Evolutionary conservation across 2,888 invertebrate species (phyloP).

Genomic region (Lasioglossum marginatum): DNA sequence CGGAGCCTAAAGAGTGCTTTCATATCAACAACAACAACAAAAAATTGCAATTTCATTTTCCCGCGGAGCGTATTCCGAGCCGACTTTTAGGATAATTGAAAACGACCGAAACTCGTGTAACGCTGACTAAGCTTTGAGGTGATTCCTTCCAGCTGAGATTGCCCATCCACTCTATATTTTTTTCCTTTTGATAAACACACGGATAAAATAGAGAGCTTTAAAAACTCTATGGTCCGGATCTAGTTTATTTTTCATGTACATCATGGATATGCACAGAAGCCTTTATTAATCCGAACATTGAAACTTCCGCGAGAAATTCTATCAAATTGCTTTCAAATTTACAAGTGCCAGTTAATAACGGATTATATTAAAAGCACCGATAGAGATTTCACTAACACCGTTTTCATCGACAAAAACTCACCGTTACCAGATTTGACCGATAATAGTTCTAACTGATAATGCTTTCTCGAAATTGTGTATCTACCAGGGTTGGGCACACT

Average conservation of each 20-base stretch:
- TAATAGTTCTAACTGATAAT: neutral
- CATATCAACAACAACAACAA: conserved; percentile 27
- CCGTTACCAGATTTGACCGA: neutral
- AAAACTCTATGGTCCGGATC: neutral
- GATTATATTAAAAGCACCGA: neutral
- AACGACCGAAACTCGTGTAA: conserved; percentile 52
- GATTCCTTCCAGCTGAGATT: conserved; percentile 50
- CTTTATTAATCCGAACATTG: neutral
- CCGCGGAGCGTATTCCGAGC: conserved; percentile 25
- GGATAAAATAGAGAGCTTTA: neutral
- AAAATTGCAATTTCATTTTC: conserved; percentile 54
- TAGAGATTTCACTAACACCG: neutral
- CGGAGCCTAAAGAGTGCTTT: neutral
- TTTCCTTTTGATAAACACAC: conserved; percentile 9
- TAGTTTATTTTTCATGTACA: neutral
- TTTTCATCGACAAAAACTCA: neutral
- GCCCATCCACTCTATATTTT: conserved; percentile 13
- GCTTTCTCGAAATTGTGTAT: neutral
- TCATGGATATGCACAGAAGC: neutral
- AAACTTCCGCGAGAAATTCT: neutral
- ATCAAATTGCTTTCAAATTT: neutral
- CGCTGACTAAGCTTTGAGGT: conserved; percentile 57
- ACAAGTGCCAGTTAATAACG: neutral
- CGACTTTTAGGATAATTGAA: conserved; percentile 65
- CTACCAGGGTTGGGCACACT: neutral